phyloP scores from a whole-genome alignment of 2,113 vertebrate genomes.

The Gadus macrocephalus region DNA sequence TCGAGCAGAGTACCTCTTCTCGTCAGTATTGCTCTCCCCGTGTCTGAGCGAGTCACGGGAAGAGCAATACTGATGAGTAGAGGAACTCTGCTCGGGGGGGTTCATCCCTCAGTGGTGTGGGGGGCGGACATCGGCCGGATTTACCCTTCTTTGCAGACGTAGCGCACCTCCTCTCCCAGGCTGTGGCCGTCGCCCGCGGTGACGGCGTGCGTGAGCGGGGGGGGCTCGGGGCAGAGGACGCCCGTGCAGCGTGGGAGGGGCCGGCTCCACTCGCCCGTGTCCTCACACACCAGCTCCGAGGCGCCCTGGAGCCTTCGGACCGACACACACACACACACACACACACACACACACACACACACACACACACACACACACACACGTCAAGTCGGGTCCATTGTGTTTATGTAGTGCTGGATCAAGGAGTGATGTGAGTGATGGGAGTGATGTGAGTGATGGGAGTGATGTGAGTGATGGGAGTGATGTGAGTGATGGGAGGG shows the following conservation, averaged over 20 bases:
- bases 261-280: slow-evolving; percentile 83
- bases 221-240: slow-evolving; percentile 81
- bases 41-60: too few relatives aligned
- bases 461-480: too few relatives aligned
- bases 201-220: slow-evolving; percentile 77
- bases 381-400: background rate
- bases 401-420: too few relatives aligned
- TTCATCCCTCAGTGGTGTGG: too few relatives aligned
- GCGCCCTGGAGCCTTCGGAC: slow-evolving; percentile 84
- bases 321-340: slow-evolving; percentile 13
- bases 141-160: slow-evolving; percentile 94
- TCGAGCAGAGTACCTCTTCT: too few relatives aligned
- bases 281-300: slow-evolving; percentile 78
- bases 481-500: too few relatives aligned
- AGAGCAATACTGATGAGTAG: too few relatives aligned
- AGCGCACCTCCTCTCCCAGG: slow-evolving; percentile 81
- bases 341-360: slow-evolving; percentile 1
- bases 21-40: too few relatives aligned
- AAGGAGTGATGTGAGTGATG: too few relatives aligned
- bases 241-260: slow-evolving; percentile 76
- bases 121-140: slow-evolving; percentile 33
- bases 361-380: slow-evolving; percentile 3
- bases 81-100: too few relatives aligned
- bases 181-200: slow-evolving; percentile 79
- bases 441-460: too few relatives aligned